Conservation (phyloP, 2,113 vertebrate species). For the Psettodes erumei region DNA sequence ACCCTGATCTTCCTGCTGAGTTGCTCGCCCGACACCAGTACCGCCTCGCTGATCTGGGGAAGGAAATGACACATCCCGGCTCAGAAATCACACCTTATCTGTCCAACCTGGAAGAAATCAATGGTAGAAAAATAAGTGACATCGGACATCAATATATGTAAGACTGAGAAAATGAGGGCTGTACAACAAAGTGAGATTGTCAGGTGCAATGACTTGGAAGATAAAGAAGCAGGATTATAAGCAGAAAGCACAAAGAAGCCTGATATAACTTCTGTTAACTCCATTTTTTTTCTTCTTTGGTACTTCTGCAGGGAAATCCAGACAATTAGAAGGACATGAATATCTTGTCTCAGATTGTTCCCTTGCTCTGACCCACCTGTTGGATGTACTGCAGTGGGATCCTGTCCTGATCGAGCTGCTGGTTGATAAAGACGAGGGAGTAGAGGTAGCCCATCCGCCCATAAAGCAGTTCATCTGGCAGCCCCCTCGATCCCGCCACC, state of each 20-base stretch:
- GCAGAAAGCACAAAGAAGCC: not conserved
- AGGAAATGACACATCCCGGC: slow-evolving; percentile 14
- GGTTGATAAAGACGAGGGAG: slow-evolving; percentile 92
- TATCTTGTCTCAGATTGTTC: not conserved
- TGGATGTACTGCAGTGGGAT: slow-evolving; percentile 91
- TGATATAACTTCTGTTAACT: too few relatives aligned
- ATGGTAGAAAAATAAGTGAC: slow-evolving; percentile 4
- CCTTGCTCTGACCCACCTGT: slow-evolving; percentile 83
- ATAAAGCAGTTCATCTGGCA: slow-evolving; percentile 93
- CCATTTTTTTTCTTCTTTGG: too few relatives aligned
- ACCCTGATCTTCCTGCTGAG: slow-evolving; percentile 87
- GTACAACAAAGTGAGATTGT: not conserved
- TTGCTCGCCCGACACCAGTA: slow-evolving; percentile 89
- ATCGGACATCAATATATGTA: not conserved
- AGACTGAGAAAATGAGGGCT: not conserved
- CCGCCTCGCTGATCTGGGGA: slow-evolving; percentile 86
- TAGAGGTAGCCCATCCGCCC: slow-evolving; percentile 92
- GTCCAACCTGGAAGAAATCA: not conserved
- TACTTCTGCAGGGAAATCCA: not conserved
- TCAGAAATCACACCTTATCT: slow-evolving; percentile 22
- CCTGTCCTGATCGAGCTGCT: slow-evolving; percentile 90
- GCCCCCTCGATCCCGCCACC: slow-evolving; percentile 81
- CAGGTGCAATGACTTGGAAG: not conserved
- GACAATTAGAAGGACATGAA: not conserved
- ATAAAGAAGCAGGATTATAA: not conserved